Evolutionary conservation across 2,797 vertebrate species (phyloP), one percentile per base, ranked within the genome.

Genomic region (Manis pentadactyla): DNA sequence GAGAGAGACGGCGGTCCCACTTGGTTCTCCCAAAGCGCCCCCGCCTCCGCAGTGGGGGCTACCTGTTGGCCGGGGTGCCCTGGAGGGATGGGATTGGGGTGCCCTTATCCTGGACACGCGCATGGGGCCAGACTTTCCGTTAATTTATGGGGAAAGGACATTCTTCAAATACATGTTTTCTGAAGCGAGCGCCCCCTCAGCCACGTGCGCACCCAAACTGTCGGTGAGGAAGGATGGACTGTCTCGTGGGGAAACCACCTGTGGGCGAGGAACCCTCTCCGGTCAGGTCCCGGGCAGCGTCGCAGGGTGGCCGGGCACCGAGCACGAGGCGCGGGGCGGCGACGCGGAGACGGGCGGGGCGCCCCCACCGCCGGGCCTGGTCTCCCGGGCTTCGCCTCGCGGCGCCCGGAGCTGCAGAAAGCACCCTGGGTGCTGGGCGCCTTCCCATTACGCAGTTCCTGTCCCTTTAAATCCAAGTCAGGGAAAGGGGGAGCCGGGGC

Each of bases 401-500:
- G 53, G 79, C 81, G 94, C 96, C 73, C 27, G 39, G 96, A 77
- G 85, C 21, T 88, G 53, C 25, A 23, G 73, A 82, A 74, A 71
- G 95, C 39, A 88, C 94, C 73, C 75, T 37, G 51, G 94, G 90
- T 66, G 12, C 95, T 71, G 94, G 96, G 93, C 95, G 89, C 97
- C 29, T 95, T 93, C 86, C 88, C 94, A 93, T 97, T 98, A 97
- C 98, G 99, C 98, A 97, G 98, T 98, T 98, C 96, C 98, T 99
- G 99, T 99, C 98, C 96, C 99, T 99, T 99, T 99, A 99, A 99
- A 99, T 99, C 98, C 97, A 97, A 93, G 97, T 97, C 78, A 97
- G 94, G 71, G 96, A 94, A 97, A 82, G 87, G 92, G 91, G 92
- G 97, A 98, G 98, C 98, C 98, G 97, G 97, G 98, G 97, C 98